Evolutionary conservation across 1,140 invertebrate species (phyloP), one percentile per base, ranked within the genome.

Genomic region (Ceratina calcarata): DNA sequence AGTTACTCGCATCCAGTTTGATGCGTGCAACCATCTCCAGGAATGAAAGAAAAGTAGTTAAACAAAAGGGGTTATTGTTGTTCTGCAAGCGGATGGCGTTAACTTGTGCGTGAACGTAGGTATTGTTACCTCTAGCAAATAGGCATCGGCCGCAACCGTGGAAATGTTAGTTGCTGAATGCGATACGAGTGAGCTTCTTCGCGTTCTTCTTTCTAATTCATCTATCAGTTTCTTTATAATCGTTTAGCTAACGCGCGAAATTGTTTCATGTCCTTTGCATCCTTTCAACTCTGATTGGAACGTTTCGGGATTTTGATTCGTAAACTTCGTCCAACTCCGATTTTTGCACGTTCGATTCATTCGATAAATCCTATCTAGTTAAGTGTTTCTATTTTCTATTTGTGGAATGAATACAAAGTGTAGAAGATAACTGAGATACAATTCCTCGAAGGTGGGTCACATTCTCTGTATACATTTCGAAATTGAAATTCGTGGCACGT

Each of bases 401-500:
- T 45, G 37, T 10, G 24, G 3, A 24, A 18, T 24, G 16, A 37
- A 45, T n/a, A 16, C 16, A 37, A 24, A 27, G 53, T 53, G 37
- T 45, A 45, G 37, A 0, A 45, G 37, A 45, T 45, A 45, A 45
- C 3, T 45, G 37, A 45, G 37, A 45, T 6, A 45, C 37, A 45
- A 45, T 45, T 45, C 37, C 20, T 22, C 27, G 37, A 3, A 7
- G 22, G 0, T 51, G 12, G 37, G 22, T 16, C n/a, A 4, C 24
- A 61, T 72, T 27, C 18, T 24, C 22, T 13, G 45, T 3, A 3
- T 51, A 67, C 22, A 24, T 51, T 60, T 22, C 12, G 7, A 22
- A 13, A 0, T 37, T 60, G 24, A 2, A 20, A 79, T 57, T 64
- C 78, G 16, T 87, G 91, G 93, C 92, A 98, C 98, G 95, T 99